These are phyloP conservation scores for Tringa solitaria DNA, from an alignment of 2,113 vertebrate genomes.

Conservation along the genomic window DNA sequence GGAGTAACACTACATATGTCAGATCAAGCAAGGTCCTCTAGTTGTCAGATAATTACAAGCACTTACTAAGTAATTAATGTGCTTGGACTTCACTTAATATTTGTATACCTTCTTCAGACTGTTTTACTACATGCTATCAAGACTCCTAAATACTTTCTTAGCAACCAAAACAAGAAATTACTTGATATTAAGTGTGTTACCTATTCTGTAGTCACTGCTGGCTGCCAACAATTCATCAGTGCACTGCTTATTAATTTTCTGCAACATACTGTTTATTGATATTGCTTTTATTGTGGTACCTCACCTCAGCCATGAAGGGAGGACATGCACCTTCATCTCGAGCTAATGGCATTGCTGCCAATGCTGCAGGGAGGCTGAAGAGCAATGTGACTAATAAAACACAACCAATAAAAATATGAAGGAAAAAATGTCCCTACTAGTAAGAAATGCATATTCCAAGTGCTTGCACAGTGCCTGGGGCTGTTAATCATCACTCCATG, in stretches of 20 bases:
- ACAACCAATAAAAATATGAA: conserved; percentile 65
- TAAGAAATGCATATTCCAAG: conserved; percentile 45
- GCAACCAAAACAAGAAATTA: neutral
- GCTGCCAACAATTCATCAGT: neutral
- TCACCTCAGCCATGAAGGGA: conserved; percentile 38
- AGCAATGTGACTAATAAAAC: conserved; percentile 53
- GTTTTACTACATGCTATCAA: neutral
- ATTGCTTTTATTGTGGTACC: conserved; percentile 36
- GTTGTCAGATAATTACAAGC: neutral
- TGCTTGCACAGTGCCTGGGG: neutral
- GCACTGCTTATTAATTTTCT: conserved; percentile 39
- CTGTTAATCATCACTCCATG: conserved; percentile 18
- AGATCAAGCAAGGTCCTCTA: neutral
- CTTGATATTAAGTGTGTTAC: neutral
- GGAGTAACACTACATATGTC: neutral
- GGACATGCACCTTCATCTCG: conserved; percentile 25
- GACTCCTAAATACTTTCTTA: neutral
- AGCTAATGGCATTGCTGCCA: conserved; percentile 10
- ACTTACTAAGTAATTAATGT: neutral
- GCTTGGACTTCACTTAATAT: neutral
- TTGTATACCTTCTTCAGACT: neutral
- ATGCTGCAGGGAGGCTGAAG: conserved; percentile 60
- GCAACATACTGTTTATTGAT: conserved; percentile 21
- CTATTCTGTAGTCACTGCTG: neutral
- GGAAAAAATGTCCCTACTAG: conserved; percentile 50